A percentile compares a stretch with the other conserved stretches of the same genome.
Conservation (phyloP, 1,140 invertebrate species). For the Cydia fagiglandana region DNA sequence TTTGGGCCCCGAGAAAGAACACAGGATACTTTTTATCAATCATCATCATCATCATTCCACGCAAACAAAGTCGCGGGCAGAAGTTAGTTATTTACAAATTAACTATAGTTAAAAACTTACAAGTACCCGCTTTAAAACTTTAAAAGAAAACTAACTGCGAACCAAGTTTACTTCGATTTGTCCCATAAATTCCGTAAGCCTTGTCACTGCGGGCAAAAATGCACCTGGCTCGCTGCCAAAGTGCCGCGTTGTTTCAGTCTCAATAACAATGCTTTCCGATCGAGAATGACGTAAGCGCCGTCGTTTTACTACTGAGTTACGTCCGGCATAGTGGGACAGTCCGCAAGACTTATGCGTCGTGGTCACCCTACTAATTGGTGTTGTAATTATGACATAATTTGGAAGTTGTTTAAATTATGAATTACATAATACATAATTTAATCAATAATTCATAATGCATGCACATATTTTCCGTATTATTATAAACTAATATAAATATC, state of each 20-base stretch:
- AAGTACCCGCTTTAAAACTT: not conserved
- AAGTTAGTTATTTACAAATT: too few relatives aligned
- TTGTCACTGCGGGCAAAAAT: constrained; percentile 28
- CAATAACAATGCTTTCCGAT: not conserved
- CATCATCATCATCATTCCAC: too few relatives aligned
- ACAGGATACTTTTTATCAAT: too few relatives aligned
- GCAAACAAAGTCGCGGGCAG: too few relatives aligned
- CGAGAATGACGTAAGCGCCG: not conserved
- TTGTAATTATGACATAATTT: constrained; percentile 6
- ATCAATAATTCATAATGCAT: too few relatives aligned
- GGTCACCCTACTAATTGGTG: constrained; percentile 19
- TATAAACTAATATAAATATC: too few relatives aligned
- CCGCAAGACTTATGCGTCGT: constrained; percentile 1
- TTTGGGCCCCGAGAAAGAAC: too few relatives aligned
- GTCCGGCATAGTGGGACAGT: not conserved
- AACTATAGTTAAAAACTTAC: not conserved
- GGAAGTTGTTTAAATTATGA: not conserved
- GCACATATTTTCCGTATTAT: too few relatives aligned
- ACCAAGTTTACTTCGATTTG: not conserved
- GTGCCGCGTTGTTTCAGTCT: constrained; percentile 24
- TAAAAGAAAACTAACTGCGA: not conserved
- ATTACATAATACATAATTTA: too few relatives aligned
- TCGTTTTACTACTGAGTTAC: not conserved
- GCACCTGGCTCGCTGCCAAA: constrained; percentile 23
- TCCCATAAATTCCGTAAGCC: constrained; percentile 25